Evolutionary conservation across 53 echinoderm and acorn worm species (phyloP).

Genomic region (Holothuria leucospilota): DNA sequence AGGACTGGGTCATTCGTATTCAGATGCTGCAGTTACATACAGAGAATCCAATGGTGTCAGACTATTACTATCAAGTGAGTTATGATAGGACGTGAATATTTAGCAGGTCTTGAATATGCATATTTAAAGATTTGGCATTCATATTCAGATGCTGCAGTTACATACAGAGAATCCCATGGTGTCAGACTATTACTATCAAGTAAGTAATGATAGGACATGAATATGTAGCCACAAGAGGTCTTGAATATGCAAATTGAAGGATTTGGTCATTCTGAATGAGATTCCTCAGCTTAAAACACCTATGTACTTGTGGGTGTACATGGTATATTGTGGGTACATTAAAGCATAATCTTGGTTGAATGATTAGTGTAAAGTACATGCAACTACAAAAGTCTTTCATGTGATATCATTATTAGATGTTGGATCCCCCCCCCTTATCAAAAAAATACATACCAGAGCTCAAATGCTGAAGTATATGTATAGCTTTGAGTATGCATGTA

Average conservation of each 20-base stretch:
- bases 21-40: constrained; percentile 93
- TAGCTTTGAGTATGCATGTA: too few species aligned
- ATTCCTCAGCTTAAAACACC: constrained; percentile 88
- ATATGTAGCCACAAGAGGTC: constrained; percentile 45
- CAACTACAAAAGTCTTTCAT: too few species aligned
- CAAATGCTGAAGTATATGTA: too few species aligned
- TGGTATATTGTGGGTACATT: neutral
- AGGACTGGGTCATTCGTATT: constrained; percentile 98
- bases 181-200: constrained; percentile 98
- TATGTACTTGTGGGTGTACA: constrained; percentile 48
- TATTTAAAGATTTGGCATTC: constrained; percentile 41
- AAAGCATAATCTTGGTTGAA: too few species aligned
- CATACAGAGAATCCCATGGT: constrained; percentile 83
- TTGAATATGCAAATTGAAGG: constrained; percentile 53
- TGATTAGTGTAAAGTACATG: too few species aligned
- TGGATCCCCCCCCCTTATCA: too few species aligned
- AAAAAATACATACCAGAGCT: too few species aligned
- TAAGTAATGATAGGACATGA: neutral
- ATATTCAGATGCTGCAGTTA: constrained; percentile 94
- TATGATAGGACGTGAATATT: too few species aligned
- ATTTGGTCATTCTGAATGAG: constrained; percentile 95
- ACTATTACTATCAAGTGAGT: constrained; percentile 95
- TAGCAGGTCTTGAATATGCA: too few species aligned
- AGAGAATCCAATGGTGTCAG: constrained; percentile 84
- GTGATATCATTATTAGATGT: too few species aligned